These are phyloP conservation scores for Solenopsis invicta DNA, from an alignment of 1,140 invertebrate genomes.

Conservation along the genomic window DNA sequence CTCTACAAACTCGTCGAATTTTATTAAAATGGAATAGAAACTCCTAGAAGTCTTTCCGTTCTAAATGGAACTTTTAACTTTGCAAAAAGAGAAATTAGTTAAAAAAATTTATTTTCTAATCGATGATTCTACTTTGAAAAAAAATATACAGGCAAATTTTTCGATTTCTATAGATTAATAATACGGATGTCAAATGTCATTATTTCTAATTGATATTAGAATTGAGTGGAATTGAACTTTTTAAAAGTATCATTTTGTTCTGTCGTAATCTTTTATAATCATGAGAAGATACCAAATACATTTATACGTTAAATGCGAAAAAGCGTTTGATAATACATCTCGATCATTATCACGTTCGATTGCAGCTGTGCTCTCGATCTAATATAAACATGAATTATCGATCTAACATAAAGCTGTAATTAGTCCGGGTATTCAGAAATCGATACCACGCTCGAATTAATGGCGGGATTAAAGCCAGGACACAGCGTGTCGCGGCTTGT, in stretches of 20 bases:
- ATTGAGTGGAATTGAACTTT: not conserved
- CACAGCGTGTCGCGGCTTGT: not conserved
- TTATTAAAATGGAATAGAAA: too few relatives aligned
- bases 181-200: not conserved
- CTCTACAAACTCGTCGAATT: too few relatives aligned
- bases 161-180: not conserved
- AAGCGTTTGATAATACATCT: not conserved
- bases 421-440: constrained; percentile 30
- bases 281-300: not conserved
- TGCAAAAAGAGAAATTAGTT: not conserved
- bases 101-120: constrained; percentile 14
- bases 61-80: not conserved
- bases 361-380: not conserved
- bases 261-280: not conserved
- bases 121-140: not conserved
- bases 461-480: constrained; percentile 40
- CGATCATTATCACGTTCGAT: not conserved
- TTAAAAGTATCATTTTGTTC: not conserved
- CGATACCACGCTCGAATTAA: constrained; percentile 6
- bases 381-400: constrained; percentile 35
- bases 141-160: not conserved
- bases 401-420: constrained; percentile 51
- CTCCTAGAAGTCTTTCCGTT: too few relatives aligned
- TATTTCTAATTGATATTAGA: not conserved
- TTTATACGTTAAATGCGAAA: not conserved